Evolutionary conservation across 1,140 invertebrate species (phyloP).

Genomic region (Thrips palmi): DNA sequence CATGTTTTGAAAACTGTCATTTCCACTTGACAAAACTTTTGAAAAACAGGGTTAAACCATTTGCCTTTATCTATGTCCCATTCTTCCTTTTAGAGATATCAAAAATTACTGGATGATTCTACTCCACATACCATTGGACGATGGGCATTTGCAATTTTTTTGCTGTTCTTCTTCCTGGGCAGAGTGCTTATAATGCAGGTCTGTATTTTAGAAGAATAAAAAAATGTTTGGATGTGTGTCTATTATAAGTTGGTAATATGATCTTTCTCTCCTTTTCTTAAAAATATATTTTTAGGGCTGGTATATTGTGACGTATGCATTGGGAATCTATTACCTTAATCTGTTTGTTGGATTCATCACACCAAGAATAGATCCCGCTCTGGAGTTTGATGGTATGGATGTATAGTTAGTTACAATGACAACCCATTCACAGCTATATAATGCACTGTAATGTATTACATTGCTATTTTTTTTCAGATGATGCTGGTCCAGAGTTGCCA

Average conservation of each 20-base stretch:
- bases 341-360: constrained; percentile 98
- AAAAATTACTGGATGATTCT: constrained; percentile 31
- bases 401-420: background rate
- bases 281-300: constrained; percentile 83
- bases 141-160: constrained; percentile 28
- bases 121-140: constrained; percentile 30
- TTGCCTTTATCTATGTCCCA: constrained; percentile 10
- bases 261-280: constrained; percentile 15
- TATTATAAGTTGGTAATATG: constrained; percentile 10
- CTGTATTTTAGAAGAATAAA: constrained; percentile 11
- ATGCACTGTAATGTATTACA: constrained; percentile 4
- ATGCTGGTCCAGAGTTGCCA: constrained; percentile 80
- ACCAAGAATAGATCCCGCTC: constrained; percentile 95
- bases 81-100: constrained; percentile 22
- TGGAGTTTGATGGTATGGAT: constrained; percentile 24
- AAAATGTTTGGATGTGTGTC: constrained; percentile 2
- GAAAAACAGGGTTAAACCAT: no score
- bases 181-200: constrained; percentile 26
- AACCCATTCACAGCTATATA: background rate
- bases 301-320: constrained; percentile 97
- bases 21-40: no score
- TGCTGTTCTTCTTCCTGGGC: constrained; percentile 25
- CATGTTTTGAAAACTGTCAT: no score
- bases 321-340: constrained; percentile 98
- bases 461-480: constrained; percentile 29